Evolutionary conservation across 2,113 vertebrate genomes (phyloP).

Genomic region (Podarcis cretensis): DNA sequence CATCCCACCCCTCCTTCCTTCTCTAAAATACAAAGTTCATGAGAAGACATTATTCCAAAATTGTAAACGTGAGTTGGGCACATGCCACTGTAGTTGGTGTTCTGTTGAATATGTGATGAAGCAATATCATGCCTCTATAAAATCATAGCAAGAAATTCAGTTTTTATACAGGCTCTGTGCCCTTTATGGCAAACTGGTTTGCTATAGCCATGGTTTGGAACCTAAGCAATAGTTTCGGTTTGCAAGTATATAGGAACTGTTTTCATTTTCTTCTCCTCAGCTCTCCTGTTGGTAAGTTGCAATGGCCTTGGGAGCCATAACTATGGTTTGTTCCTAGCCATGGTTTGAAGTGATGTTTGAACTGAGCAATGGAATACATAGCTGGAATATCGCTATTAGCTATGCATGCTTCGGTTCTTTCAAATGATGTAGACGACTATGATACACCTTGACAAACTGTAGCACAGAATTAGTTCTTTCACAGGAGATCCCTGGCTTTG

Average conservation of each 20-base stretch:
- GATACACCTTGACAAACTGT: slow-evolving; percentile 27
- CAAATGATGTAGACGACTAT: slow-evolving; percentile 49
- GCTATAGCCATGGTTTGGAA: background rate
- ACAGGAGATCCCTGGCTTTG: slow-evolving; percentile 44
- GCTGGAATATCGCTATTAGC: slow-evolving; percentile 37
- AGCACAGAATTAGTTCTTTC: slow-evolving; percentile 47
- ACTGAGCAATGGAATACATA: background rate
- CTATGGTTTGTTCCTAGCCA: background rate
- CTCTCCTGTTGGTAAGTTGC: background rate
- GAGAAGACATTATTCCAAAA: too few relatives aligned
- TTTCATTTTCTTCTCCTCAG: background rate
- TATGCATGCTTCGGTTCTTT: slow-evolving; percentile 54
- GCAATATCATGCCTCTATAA: too few relatives aligned
- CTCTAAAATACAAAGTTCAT: too few relatives aligned
- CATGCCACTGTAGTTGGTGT: too few relatives aligned
- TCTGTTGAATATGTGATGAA: too few relatives aligned
- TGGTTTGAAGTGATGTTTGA: background rate
- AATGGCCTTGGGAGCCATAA: background rate
- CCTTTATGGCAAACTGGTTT: background rate
- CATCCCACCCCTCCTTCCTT: too few relatives aligned
- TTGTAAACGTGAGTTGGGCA: too few relatives aligned
- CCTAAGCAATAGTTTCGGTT: background rate
- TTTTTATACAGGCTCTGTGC: slow-evolving; percentile 30
- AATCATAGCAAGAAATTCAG: background rate
- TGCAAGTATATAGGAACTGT: background rate